Base-by-base conservation (phyloP, 1,140 invertebrate genomes). In the Drosophila gunungcola region DNA sequence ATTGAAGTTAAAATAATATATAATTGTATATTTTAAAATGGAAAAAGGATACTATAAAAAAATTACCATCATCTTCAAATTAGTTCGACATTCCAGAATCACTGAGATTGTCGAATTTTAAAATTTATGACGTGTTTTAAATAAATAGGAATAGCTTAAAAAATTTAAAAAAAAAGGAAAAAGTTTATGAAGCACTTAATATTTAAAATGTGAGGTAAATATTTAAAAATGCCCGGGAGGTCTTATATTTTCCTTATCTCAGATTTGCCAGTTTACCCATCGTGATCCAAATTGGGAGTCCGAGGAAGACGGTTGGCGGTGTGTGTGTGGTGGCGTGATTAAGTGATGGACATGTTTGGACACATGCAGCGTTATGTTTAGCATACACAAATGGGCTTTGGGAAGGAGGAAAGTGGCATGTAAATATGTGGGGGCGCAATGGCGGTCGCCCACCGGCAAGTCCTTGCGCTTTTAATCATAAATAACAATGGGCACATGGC, bases 281-380 rank as follows among this genome's bases (percentile, higher is more conserved):
- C 29, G 32, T 29, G 25, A 25, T 67, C 6, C 13, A 16, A 9
- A 21, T 13, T 21, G 16, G 45, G 64, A 68, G 21, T 25, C 57
- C 41, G 57, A 27, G 27, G 3, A 38, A 10, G 25, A 62, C 42
- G 58, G 29, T 46, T 45, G 34, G 9, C 52, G 29, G 34, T 39
- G 13, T 56, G 27, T 39, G 63, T 76, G 75, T 82, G 79, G 79
- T 88, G 84, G 84, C 85, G 84, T 89, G 84, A 89, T 89, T 89
- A 89, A 89, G 84, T 89, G 84, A 89, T 89, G 84, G 84, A 89
- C 84, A 78, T 89, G 83, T 89, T 80, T 88, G 80, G 84, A 89
- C 84, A 89, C 84, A 89, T 84, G 85, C 79, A 90, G 84, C 80
- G 80, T 80, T 89, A 84, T 89, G 86, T 89, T 88, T 88, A 88